Conservation (phyloP, 2,113 vertebrate species). For the Macaca fascicularis region T2T-MFA8v1.1 NC_088378.1:17328001-17328500, state of each 20-base stretch:
- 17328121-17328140: background rate
- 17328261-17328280: background rate
- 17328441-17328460: constrained; percentile 46
- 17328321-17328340: background rate
- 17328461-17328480: constrained; percentile 61
- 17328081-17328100: background rate
- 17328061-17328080: background rate
- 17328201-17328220: background rate
- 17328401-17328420: constrained; percentile 62
- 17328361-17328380: background rate
- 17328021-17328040: background rate
- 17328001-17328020: background rate
- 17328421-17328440: constrained; percentile 47
- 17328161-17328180: constrained; percentile 10
- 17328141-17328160: background rate
- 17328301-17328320: background rate
- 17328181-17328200: constrained; percentile 7
- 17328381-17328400: constrained; percentile 21
- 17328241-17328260: background rate
- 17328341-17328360: background rate
- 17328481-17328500: constrained; percentile 74
- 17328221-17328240: background rate
- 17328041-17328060: background rate
- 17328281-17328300: background rate
- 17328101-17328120: background rate